Percentiles rank a stretch among this genome's conserved stretches.
Conservation (phyloP, 2,888 invertebrate species). For the Punctoribates punctum region DNA sequence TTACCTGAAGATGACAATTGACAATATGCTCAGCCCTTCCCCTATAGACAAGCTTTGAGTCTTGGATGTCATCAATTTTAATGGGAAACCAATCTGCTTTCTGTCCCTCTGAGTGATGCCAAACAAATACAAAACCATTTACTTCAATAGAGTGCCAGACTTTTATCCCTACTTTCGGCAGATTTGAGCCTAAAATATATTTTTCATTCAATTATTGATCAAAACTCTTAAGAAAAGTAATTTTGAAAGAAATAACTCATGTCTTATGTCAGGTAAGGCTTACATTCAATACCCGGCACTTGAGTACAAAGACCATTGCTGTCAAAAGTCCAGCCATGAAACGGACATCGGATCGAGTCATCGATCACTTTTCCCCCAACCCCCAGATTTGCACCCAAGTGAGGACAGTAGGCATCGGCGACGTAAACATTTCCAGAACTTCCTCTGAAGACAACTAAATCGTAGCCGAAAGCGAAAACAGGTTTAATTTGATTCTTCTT, state of each 20-base stretch:
- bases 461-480: conserved; percentile 61
- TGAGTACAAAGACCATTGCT: too few species aligned
- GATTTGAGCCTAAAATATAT: background rate
- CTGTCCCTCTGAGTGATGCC: conserved; percentile 70
- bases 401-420: conserved; percentile 83
- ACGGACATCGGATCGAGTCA: conserved; percentile 79
- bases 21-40: conserved; percentile 75
- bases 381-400: conserved; percentile 80
- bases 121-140: conserved; percentile 72
- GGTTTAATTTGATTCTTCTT: conserved; percentile 59
- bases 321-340: conserved; percentile 77
- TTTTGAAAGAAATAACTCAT: too few species aligned
- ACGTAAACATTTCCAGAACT: conserved; percentile 64
- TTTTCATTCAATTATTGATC: too few species aligned
- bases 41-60: conserved; percentile 63
- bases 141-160: conserved; percentile 67
- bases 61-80: conserved; percentile 59
- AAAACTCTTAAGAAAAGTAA: too few species aligned
- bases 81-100: conserved; percentile 66
- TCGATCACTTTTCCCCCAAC: conserved; percentile 63
- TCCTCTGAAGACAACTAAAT: conserved; percentile 67
- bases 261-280: too few species aligned
- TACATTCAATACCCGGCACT: too few species aligned
- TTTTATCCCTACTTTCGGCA: conserved; percentile 65
- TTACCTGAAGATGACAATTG: conserved; percentile 72